Base-by-base conservation (phyloP, 2,888 invertebrate genomes). In the Anoncus sp. region DNA sequence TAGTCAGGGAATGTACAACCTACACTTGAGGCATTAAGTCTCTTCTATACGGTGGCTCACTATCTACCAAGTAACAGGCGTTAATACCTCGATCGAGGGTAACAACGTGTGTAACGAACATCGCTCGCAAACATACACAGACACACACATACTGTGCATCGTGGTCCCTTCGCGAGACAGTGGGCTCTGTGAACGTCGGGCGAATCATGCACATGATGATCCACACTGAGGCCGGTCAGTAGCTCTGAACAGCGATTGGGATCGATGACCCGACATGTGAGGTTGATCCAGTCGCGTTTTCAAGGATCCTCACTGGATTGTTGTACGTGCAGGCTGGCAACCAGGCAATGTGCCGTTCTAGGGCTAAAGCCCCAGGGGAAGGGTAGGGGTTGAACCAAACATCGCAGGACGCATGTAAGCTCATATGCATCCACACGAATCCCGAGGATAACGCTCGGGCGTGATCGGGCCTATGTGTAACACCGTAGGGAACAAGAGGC, bases 1-100 rank as follows among this genome's bases (percentile, higher is more conserved):
- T 24, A 27, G n/a, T n/a, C 18, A 10, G 60, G 22, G 57, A 45
- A 27, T 40, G 60, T 60, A 31, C 38, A 24, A 40, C 24, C 47
- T 47, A 31, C 45, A 24, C 53, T 63, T 43, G 53, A 66, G 45
- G 81, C 74, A 81, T 77, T 82, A 81, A 81, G 66, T 72, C 47
- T 47, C 65, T 60, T 40, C 63, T 65, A 71, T 63, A 35, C 60
- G n/a, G 24, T 40, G 47, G 38, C 51, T 38, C 35, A 55, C 82
- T 77, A 77, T 79, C 66, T 69, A 65, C 20, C 70, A 59, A 51
- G 80, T 80, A 79, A 82, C 83, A 83, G 79, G 82, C 79, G 79
- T 78, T 83, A 83, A 83, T 82, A 73, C 83, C 81, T 47, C 77
- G 70, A 78, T 75, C 75, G 77, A n/a, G 31, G 45, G 45, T 74